phyloP scores from a whole-genome alignment of 2,113 vertebrate genomes.

The Lampris incognitus region DNA sequence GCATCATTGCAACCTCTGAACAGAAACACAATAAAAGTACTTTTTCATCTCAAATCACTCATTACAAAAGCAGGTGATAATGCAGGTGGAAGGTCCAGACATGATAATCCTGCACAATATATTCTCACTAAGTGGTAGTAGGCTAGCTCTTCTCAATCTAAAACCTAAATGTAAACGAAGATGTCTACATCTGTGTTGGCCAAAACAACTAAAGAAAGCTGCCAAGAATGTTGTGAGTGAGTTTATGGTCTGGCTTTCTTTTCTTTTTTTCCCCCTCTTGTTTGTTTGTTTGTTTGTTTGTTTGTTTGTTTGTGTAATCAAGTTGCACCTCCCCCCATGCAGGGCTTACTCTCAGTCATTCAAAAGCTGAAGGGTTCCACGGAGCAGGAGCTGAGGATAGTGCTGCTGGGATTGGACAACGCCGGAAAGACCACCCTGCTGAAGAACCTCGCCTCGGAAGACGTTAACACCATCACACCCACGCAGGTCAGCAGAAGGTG shows the following conservation, averaged over 20 bases:
- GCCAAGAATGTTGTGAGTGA: neutral
- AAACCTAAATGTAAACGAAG: too few species aligned
- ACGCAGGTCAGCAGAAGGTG: constrained; percentile 81
- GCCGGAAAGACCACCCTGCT: constrained; percentile 90
- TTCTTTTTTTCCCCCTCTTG: neutral
- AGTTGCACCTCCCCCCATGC: neutral
- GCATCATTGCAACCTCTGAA: neutral
- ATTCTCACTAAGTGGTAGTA: neutral
- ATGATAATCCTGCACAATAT: too few species aligned
- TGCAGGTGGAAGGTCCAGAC: neutral
- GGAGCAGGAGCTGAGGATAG: constrained; percentile 87
- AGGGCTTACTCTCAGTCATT: constrained; percentile 90
- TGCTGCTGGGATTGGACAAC: constrained; percentile 89
- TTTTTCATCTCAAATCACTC: neutral
- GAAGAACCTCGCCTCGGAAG: constrained; percentile 86
- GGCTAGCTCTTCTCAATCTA: neutral
- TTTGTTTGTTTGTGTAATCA: neutral
- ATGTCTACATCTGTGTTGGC: neutral
- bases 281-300: constrained; percentile 24
- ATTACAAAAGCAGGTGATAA: neutral
- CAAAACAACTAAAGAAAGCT: neutral
- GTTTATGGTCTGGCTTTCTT: neutral
- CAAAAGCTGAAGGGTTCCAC: constrained; percentile 86
- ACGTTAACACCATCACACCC: constrained; percentile 89
- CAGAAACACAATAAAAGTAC: constrained; percentile 5